Conservation (phyloP, 2,113 vertebrate species). For the Sander vitreus region DNA sequence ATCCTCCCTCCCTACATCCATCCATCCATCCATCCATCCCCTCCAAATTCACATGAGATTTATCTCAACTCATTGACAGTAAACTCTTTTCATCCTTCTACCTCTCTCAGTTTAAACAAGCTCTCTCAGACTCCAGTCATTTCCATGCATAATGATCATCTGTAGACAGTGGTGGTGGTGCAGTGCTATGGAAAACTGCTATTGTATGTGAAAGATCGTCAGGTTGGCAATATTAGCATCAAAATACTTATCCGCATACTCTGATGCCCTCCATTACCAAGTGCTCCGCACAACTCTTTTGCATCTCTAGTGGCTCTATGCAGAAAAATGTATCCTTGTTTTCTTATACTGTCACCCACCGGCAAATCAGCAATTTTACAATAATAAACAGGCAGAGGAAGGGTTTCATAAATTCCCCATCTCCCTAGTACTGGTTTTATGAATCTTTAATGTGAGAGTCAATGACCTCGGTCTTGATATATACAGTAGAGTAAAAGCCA, state of each 20-base stretch:
- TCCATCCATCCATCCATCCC: constrained; percentile 45
- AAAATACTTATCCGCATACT: constrained; percentile 75
- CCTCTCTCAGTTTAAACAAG: constrained; percentile 72
- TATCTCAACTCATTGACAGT: constrained; percentile 67
- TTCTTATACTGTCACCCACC: constrained; percentile 59
- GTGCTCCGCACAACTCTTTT: constrained; percentile 67
- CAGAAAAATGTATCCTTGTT: constrained; percentile 66
- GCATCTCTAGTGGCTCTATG: constrained; percentile 66
- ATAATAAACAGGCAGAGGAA: constrained; percentile 71
- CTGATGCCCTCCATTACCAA: constrained; percentile 78
- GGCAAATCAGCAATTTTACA: constrained; percentile 76
- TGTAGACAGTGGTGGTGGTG: constrained; percentile 33
- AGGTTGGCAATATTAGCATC: constrained; percentile 80
- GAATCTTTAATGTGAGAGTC: constrained; percentile 74
- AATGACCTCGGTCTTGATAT: constrained; percentile 73
- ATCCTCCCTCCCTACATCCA: constrained; percentile 48
- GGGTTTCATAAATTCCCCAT: constrained; percentile 75
- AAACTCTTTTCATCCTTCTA: constrained; percentile 60
- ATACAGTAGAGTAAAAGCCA: constrained; percentile 66
- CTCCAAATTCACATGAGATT: constrained; percentile 33
- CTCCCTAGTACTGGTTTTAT: constrained; percentile 71
- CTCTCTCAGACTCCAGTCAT: constrained; percentile 76
- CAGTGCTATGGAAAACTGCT: constrained; percentile 9
- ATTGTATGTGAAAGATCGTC: constrained; percentile 75
- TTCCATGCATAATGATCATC: constrained; percentile 81